Percentiles rank a stretch among this genome's conserved stretches.
These are phyloP conservation scores for Heliconius congener DNA, from an alignment of 1,140 invertebrate species.

Conservation along the genomic window DNA sequence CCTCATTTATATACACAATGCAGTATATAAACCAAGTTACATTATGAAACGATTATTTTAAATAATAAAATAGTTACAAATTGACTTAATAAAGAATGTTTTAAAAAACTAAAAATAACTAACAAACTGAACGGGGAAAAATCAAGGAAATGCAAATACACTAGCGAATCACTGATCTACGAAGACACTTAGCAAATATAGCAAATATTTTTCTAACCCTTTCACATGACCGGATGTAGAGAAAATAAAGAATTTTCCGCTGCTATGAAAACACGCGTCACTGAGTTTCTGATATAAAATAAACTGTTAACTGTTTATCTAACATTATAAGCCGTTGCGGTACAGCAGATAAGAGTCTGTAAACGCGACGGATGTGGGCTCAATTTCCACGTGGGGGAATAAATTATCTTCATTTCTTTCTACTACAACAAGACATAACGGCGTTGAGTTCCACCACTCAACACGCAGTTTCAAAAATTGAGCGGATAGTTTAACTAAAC, in stretches of 20 bases:
- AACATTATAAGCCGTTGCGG: not conserved
- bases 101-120: not conserved
- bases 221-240: slow-evolving; percentile 22
- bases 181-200: slow-evolving; percentile 25
- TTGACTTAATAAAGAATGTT: not conserved
- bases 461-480: too few relatives aligned
- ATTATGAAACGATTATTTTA: too few relatives aligned
- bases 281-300: slow-evolving; percentile 15
- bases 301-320: slow-evolving; percentile 8
- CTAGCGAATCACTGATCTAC: slow-evolving; percentile 4
- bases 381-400: too few relatives aligned
- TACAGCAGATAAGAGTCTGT: too few relatives aligned
- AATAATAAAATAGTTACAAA: not conserved
- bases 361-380: too few relatives aligned
- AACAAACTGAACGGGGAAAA: not conserved
- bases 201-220: slow-evolving; percentile 31
- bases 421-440: too few relatives aligned
- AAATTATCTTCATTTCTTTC: too few relatives aligned
- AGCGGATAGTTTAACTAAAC: too few relatives aligned
- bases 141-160: not conserved
- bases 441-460: too few relatives aligned
- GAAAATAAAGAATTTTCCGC: slow-evolving; percentile 34
- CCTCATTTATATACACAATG: too few relatives aligned
- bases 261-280: slow-evolving; percentile 12
- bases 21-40: too few relatives aligned